Conservation (phyloP, 2,113 vertebrate species). For the Pelusios castaneus region DNA sequence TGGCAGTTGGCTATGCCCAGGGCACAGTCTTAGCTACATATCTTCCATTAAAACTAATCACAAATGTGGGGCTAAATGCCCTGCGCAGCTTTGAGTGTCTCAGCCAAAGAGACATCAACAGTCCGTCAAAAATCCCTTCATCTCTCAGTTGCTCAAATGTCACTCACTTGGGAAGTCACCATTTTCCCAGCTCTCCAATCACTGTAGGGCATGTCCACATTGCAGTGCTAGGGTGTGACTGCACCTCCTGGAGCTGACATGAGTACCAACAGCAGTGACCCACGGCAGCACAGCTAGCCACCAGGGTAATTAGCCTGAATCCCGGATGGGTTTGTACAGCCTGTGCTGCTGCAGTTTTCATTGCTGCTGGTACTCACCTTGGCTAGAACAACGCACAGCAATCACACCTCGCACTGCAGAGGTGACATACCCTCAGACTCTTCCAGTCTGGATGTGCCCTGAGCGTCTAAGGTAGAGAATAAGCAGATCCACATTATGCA, state of each 20-base stretch:
- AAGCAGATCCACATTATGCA: neutral
- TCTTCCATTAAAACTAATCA: neutral
- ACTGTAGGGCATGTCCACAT: neutral
- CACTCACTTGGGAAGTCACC: neutral
- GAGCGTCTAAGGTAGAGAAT: neutral
- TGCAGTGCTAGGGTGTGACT: neutral
- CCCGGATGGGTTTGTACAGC: neutral
- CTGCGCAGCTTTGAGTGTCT: neutral
- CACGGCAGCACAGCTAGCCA: neutral
- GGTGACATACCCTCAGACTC: neutral
- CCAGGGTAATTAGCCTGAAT: neutral
- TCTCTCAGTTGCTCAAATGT: neutral
- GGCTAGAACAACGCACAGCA: neutral
- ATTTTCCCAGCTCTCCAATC: neutral
- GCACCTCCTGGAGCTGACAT: neutral
- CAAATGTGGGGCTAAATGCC: neutral
- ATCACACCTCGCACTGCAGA: neutral
- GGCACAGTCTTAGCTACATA: neutral
- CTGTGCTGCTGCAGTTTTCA: too few relatives aligned
- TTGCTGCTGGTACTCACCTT: neutral
- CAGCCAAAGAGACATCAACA: neutral
- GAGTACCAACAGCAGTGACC: neutral
- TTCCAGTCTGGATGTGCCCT: neutral
- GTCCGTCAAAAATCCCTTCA: neutral
- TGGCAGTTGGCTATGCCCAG: neutral